A percentile compares a stretch with the other conserved stretches of the same genome.
Conservation (phyloP, 2,797 vertebrate genomes). For the Lutjanus argentimaculatus region DNA sequence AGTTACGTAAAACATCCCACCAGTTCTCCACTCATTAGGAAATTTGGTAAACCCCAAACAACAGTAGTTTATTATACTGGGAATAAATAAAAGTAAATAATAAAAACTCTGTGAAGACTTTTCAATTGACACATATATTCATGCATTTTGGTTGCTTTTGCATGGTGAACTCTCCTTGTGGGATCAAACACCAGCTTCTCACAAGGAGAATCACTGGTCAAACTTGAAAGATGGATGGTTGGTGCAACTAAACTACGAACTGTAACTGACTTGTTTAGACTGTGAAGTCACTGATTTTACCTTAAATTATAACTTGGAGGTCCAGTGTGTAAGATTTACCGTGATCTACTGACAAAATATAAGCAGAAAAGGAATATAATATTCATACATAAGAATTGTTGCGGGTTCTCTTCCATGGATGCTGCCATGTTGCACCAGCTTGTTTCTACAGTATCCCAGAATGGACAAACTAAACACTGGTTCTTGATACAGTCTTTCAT, state of each 20-base stretch:
- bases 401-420: too few species aligned
- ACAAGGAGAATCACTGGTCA: neutral
- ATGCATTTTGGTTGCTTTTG: neutral
- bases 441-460: too few species aligned
- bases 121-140: neutral
- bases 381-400: too few species aligned
- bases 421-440: too few species aligned
- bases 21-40: neutral
- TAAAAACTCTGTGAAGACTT: neutral
- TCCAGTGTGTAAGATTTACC: too few species aligned
- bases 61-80: neutral
- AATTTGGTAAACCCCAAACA: neutral
- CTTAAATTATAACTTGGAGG: neutral
- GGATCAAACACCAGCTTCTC: neutral
- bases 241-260: neutral
- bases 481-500: too few species aligned
- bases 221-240: neutral
- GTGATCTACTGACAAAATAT: too few species aligned
- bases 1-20: constrained; percentile 4
- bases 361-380: too few species aligned
- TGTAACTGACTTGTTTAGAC: neutral
- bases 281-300: neutral
- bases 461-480: too few species aligned
- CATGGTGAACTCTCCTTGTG: neutral
- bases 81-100: neutral